These are phyloP conservation scores for Sorex maritimensis DNA, from an alignment of 2,797 vertebrate species.

Conservation along the genomic window DNA sequence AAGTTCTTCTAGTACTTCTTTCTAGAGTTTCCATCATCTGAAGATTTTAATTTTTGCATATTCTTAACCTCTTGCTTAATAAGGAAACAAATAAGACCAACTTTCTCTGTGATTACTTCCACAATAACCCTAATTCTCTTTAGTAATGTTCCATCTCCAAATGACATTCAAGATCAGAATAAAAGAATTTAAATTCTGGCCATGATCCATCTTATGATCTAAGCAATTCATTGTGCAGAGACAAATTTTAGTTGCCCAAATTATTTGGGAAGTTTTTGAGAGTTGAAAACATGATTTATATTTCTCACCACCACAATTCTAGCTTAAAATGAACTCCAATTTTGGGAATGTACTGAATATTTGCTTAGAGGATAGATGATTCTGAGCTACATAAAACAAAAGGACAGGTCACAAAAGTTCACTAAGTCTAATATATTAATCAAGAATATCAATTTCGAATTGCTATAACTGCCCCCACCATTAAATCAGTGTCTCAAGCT, in stretches of 20 bases:
- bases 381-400: conserved; percentile 43
- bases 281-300: not conserved
- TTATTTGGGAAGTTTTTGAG: not conserved
- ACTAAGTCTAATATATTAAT: conserved; percentile 13
- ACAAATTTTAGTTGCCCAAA: not conserved
- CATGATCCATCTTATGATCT: not conserved
- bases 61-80: conserved; percentile 4
- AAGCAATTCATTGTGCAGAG: not conserved
- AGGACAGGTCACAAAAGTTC: conserved; percentile 45
- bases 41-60: conserved; percentile 1
- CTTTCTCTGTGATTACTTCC: not conserved
- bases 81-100: not conserved
- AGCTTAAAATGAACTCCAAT: not conserved
- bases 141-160: conserved; percentile 1
- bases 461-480: no score
- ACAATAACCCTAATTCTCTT: not conserved
- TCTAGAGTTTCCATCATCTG: not conserved
- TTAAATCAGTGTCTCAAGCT: no score
- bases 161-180: not conserved
- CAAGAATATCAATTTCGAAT: not conserved
- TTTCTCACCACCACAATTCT: not conserved
- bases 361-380: conserved; percentile 42
- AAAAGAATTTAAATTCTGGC: not conserved
- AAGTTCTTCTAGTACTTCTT: not conserved
- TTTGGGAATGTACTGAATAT: not conserved